Evolutionary conservation across 2,113 vertebrate genomes (phyloP).

Genomic region (Zonotrichia leucophrys): DNA sequence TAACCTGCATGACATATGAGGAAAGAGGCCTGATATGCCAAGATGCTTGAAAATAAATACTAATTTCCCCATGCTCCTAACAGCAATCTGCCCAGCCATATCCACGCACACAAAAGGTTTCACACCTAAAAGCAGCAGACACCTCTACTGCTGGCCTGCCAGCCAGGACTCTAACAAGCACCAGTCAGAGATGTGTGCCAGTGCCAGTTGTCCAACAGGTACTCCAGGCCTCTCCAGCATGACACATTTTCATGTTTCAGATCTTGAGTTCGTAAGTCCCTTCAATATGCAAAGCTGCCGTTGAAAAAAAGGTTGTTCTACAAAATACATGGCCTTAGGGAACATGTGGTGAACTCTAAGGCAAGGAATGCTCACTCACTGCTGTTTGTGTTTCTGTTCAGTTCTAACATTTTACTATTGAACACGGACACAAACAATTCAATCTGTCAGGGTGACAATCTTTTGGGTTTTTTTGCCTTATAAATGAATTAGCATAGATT

Average conservation of each 20-base stretch:
- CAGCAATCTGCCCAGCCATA: background rate
- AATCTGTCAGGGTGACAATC: background rate
- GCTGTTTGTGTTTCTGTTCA: background rate
- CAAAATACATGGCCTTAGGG: background rate
- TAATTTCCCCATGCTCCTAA: background rate
- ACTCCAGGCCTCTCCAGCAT: background rate
- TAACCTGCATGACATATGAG: background rate
- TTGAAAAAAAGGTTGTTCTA: background rate
- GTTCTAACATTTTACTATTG: background rate
- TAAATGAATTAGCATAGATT: background rate
- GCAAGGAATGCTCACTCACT: background rate
- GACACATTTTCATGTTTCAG: background rate
- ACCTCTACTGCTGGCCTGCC: background rate
- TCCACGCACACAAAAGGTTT: background rate
- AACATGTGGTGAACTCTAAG: background rate
- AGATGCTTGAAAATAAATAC: background rate
- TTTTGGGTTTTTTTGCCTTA: background rate
- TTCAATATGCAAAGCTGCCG: accelerated
- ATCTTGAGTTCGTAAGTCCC: background rate
- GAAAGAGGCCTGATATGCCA: background rate
- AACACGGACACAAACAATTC: background rate
- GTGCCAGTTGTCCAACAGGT: background rate
- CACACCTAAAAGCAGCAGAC: background rate
- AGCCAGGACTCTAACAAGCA: background rate
- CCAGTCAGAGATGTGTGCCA: background rate